Evolutionary conservation across 2,113 vertebrate genomes (phyloP).

Genomic region (Mesembrinibis cayennensis): DNA sequence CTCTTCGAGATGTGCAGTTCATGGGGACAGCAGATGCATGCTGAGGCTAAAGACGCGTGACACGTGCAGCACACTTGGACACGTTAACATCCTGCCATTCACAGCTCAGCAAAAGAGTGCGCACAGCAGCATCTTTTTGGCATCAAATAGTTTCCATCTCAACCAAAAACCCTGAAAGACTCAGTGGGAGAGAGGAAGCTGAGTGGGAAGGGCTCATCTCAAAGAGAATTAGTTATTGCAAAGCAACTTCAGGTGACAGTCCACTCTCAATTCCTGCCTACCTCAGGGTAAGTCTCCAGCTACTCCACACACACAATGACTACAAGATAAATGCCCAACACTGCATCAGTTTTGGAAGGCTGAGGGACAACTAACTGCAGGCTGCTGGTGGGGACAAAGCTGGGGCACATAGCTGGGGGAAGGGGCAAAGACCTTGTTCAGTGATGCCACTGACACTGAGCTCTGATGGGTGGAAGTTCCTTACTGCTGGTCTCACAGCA

Average conservation of each 20-base stretch:
- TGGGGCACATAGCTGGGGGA: neutral
- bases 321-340: neutral
- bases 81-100: neutral
- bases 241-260: neutral
- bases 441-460: neutral
- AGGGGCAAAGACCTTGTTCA: neutral
- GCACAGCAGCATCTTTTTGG: neutral
- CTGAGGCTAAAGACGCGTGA: neutral
- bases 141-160: neutral
- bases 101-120: neutral
- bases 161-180: neutral
- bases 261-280: neutral
- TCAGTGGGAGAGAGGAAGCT: neutral
- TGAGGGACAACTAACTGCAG: rapidly evolving
- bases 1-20: neutral
- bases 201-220: neutral
- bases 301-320: neutral
- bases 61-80: neutral
- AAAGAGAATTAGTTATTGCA: neutral
- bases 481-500: neutral
- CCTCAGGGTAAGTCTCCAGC: neutral
- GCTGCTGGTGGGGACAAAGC: neutral
- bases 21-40: rapidly evolving
- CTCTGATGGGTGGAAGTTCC: neutral
- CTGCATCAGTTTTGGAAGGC: neutral